Evolutionary conservation across 2,888 invertebrate genomes (phyloP).

Genomic region (Osmoderma eremita): DNA sequence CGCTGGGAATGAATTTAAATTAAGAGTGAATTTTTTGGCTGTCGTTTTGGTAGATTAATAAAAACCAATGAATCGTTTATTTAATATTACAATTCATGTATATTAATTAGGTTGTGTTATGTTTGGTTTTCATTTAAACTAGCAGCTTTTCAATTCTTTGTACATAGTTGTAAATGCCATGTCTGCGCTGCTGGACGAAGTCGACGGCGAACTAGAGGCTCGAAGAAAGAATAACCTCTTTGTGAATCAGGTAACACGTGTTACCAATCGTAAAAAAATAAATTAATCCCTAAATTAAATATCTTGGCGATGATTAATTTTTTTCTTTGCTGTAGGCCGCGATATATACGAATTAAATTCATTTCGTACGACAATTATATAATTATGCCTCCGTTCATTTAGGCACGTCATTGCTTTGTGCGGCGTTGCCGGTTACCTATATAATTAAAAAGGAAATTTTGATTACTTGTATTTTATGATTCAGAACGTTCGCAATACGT

Average conservation of each 20-base stretch:
- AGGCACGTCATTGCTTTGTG: no score
- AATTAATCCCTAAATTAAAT: not conserved
- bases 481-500: no score
- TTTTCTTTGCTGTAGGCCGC: not conserved
- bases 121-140: conserved; percentile 19
- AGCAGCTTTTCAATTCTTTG: conserved; percentile 46
- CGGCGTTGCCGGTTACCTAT: no score
- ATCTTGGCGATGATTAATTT: no score
- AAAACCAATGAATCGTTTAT: not conserved
- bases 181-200: conserved; percentile 82
- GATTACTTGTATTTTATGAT: no score
- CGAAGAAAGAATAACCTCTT: conserved; percentile 57
- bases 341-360: conserved; percentile 3
- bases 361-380: not conserved
- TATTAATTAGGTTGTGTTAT: conserved; percentile 40
- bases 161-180: conserved; percentile 80
- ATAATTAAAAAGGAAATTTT: no score
- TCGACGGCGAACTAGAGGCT: conserved; percentile 78
- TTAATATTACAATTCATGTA: conserved; percentile 34
- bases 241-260: conserved; percentile 55
- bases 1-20: not conserved
- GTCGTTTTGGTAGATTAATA: no score
- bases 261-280: conserved; percentile 23
- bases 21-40: conserved; percentile 26
- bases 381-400: no score